Evolutionary conservation across 2,113 vertebrate species (phyloP).

Genomic region (Copsychus sechellarum): DNA sequence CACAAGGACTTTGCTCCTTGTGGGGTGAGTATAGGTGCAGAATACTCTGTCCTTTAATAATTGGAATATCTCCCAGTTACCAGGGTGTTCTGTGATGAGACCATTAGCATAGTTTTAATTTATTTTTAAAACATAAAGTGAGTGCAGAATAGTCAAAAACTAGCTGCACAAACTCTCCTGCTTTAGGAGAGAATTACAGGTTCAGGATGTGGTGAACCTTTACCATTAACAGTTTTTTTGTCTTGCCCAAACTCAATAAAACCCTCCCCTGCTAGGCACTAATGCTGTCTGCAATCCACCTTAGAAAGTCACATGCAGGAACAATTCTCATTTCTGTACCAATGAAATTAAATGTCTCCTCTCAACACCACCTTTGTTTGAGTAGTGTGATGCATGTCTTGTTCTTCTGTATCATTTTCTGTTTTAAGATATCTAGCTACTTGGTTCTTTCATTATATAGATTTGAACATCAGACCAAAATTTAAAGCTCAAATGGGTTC

Average conservation of each 20-base stretch:
- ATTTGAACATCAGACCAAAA: neutral
- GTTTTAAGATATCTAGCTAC: neutral
- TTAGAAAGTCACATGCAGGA: neutral
- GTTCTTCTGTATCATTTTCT: neutral
- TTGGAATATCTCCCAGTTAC: neutral
- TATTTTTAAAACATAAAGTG: neutral
- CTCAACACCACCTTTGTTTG: neutral
- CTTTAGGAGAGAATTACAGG: neutral
- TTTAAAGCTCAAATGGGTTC: neutral
- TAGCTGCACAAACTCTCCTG: neutral
- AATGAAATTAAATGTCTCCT: neutral
- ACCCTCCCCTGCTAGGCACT: neutral
- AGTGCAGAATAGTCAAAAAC: neutral
- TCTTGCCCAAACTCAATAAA: neutral
- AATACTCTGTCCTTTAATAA: neutral
- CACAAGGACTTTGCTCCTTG: fast-evolving
- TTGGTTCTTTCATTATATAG: neutral
- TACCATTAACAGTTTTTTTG: neutral
- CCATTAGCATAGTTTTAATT: neutral
- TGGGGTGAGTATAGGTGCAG: neutral
- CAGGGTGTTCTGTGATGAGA: neutral
- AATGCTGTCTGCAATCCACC: neutral
- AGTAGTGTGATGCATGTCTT: neutral
- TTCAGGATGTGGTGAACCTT: neutral
- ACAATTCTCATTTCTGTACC: neutral